phyloP scores from a whole-genome alignment of 2,797 vertebrate species.

The Toxotes lorentzi region DNA sequence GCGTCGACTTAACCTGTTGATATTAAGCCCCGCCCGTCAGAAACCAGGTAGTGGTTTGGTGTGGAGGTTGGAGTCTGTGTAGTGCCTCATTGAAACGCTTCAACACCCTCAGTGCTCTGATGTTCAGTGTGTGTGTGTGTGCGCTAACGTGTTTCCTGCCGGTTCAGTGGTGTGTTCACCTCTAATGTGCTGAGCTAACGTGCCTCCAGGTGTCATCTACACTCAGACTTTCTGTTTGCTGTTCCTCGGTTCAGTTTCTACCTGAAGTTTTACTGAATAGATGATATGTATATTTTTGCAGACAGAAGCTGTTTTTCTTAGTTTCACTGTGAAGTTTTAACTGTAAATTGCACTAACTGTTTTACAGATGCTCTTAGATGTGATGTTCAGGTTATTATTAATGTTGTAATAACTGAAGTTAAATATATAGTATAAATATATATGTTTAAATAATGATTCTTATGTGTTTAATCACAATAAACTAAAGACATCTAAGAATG shows the following conservation, averaged over 20 bases:
- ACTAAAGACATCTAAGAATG: constrained; percentile 46
- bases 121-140: constrained; percentile 30
- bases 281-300: constrained; percentile 84
- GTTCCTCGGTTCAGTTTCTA: constrained; percentile 58
- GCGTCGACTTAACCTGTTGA: constrained; percentile 7
- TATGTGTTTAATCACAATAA: constrained; percentile 75
- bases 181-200: constrained; percentile 42
- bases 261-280: constrained; percentile 61
- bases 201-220: constrained; percentile 68
- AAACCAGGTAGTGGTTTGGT: not conserved
- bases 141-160: constrained; percentile 31
- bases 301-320: constrained; percentile 70
- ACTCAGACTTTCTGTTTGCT: constrained; percentile 36
- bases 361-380: constrained; percentile 75
- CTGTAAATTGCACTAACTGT: constrained; percentile 85
- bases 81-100: constrained; percentile 73
- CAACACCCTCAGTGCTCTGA: constrained; percentile 30
- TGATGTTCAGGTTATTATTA: constrained; percentile 77
- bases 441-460: constrained; percentile 70
- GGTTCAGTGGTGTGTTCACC: constrained; percentile 46
- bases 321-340: constrained; percentile 74
- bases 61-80: constrained; percentile 31
- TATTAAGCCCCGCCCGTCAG: constrained; percentile 13
- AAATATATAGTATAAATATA: constrained; percentile 29
- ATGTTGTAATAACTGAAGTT: constrained; percentile 78